These are phyloP conservation scores for Macrosiphum euphorbiae DNA, from an alignment of 2,888 invertebrate species.

Conservation along the genomic window DNA sequence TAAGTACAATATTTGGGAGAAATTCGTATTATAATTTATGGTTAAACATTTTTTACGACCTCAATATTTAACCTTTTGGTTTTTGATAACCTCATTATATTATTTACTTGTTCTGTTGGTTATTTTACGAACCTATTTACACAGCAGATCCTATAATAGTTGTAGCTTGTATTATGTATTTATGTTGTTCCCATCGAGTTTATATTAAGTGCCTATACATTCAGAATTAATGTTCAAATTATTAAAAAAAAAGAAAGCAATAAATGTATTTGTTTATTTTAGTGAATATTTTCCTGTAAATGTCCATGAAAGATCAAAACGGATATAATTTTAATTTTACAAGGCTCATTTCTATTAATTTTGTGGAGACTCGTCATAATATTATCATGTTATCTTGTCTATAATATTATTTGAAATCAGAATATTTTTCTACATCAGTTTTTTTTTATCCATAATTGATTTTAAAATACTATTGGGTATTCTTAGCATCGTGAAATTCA, in stretches of 20 bases:
- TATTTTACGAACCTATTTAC: neutral
- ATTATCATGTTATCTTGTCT: neutral
- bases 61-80: neutral
- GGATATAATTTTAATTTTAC: neutral
- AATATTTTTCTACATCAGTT: neutral
- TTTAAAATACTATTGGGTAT: neutral
- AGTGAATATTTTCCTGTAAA: neutral
- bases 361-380: neutral
- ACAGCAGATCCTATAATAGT: neutral
- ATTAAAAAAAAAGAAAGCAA: neutral
- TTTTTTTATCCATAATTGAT: neutral
- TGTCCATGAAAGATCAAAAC: neutral
- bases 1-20: conserved; percentile 9
- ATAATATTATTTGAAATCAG: neutral
- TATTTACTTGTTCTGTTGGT: neutral
- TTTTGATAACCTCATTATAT: conserved; percentile 19
- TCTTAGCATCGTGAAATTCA: neutral
- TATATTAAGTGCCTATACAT: neutral
- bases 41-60: conserved; percentile 30
- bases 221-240: neutral
- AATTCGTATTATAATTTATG: conserved; percentile 37
- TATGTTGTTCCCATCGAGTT: neutral
- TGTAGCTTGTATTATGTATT: neutral
- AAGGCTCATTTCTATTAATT: neutral
- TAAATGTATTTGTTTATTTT: neutral